These are phyloP conservation scores for Pinctada fucata DNA, from an alignment of 2,888 invertebrate species.

Conservation along the genomic window DNA sequence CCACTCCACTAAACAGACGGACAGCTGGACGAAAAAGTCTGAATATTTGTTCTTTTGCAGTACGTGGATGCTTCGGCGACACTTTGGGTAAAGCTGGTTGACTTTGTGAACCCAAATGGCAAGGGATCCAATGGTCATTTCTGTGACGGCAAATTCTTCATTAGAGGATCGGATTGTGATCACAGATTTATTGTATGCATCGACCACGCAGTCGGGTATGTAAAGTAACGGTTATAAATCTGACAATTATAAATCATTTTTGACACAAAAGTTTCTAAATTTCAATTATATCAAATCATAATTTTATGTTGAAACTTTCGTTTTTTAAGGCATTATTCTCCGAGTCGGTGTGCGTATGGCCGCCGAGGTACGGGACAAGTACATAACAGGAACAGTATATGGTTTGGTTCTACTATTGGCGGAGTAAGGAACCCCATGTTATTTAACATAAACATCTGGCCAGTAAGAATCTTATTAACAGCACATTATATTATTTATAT, in stretches of 20 bases:
- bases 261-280: background rate
- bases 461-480: conserved; percentile 48
- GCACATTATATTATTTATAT: too few relatives aligned
- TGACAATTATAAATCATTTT: background rate
- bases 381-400: conserved; percentile 53
- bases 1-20: too few relatives aligned
- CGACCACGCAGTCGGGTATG: conserved; percentile 56
- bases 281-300: too few relatives aligned
- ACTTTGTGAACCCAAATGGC: conserved; percentile 62
- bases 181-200: conserved; percentile 65
- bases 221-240: too few relatives aligned
- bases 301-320: too few relatives aligned
- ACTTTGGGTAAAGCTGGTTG: conserved; percentile 53
- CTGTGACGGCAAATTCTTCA: conserved; percentile 64
- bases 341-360: conserved; percentile 54
- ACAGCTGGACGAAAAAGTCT: too few relatives aligned
- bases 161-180: conserved; percentile 65
- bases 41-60: conserved; percentile 34
- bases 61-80: conserved; percentile 41
- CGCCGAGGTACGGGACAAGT: conserved; percentile 49
- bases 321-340: conserved; percentile 6
- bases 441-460: conserved; percentile 55
- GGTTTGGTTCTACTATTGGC: conserved; percentile 54
- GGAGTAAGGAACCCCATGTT: conserved; percentile 57
- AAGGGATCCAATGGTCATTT: conserved; percentile 66